A percentile compares a stretch with the other conserved stretches of the same genome.
phyloP scores from a whole-genome alignment of 2,888 invertebrate species.

The Rhopalosiphum nymphaeae region DNA sequence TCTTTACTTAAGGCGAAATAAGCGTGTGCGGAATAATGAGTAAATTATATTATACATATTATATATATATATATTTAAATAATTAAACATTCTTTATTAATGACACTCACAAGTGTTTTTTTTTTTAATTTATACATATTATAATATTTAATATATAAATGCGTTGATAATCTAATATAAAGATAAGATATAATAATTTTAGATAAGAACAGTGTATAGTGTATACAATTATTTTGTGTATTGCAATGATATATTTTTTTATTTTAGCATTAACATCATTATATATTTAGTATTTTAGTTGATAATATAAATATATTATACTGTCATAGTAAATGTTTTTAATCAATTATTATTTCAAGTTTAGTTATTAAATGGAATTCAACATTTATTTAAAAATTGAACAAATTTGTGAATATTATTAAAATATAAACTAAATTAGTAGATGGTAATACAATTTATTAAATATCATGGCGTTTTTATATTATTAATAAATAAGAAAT shows the following conservation, averaged over 20 bases:
- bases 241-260: background rate
- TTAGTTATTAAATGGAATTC: background rate
- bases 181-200: background rate
- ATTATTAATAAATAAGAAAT: background rate
- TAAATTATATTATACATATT: background rate
- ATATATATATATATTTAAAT: background rate
- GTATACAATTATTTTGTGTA: background rate
- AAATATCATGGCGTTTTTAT: background rate
- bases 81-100: background rate
- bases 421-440: background rate
- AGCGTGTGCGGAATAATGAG: background rate
- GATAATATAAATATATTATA: background rate
- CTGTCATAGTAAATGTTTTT: background rate
- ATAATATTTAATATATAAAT: background rate
- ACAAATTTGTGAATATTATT: background rate
- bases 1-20: background rate
- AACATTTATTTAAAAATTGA: background rate
- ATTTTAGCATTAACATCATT: background rate
- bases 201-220: background rate
- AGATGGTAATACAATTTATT: background rate
- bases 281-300: background rate
- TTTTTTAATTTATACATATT: background rate
- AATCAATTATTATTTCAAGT: background rate
- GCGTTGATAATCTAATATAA: background rate
- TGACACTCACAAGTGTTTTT: background rate